Evolutionary conservation across 2,888 invertebrate species (phyloP).

Genomic region (Timandra comae): DNA sequence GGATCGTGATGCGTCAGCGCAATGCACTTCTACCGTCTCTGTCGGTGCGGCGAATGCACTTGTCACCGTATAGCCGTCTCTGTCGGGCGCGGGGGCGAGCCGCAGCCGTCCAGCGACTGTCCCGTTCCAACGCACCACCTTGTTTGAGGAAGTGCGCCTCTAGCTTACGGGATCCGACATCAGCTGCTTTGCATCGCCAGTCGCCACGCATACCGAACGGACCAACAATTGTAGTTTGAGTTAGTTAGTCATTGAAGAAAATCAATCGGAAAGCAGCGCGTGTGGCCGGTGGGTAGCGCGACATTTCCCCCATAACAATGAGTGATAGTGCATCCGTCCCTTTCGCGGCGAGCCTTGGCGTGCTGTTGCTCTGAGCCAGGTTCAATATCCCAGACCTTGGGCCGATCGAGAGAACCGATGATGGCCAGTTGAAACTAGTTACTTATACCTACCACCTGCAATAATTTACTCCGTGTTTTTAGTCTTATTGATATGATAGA

Average conservation of each 20-base stretch:
- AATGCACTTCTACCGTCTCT: slow-evolving; percentile 55
- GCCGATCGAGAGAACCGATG: slow-evolving; percentile 58
- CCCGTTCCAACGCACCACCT: slow-evolving; percentile 33
- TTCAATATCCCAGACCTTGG: slow-evolving; percentile 76
- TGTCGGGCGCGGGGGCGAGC: slow-evolving; percentile 12
- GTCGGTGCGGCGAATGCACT: slow-evolving; percentile 43
- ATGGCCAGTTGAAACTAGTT: slow-evolving; percentile 64
- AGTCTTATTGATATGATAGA: slow-evolving; percentile 39
- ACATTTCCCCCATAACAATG: slow-evolving; percentile 71
- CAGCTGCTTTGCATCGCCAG: slow-evolving; percentile 57
- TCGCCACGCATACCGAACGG: slow-evolving; percentile 55
- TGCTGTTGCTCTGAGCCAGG: slow-evolving; percentile 66
- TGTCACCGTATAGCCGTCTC: slow-evolving; percentile 40
- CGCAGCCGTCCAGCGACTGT: slow-evolving; percentile 17
- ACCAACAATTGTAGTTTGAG: slow-evolving; percentile 47
- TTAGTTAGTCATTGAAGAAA: slow-evolving; percentile 49
- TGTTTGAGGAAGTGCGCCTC: slow-evolving; percentile 61
- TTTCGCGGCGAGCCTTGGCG: slow-evolving; percentile 62
- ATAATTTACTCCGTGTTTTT: slow-evolving; percentile 56
- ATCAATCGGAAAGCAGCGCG: slow-evolving; percentile 45
- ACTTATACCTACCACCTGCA: slow-evolving; percentile 56
- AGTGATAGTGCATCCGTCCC: slow-evolving; percentile 70
- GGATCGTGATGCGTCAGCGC: slow-evolving; percentile 70
- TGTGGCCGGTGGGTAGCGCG: slow-evolving; percentile 47
- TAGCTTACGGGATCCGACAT: slow-evolving; percentile 49